A percentile compares a stretch with the other conserved stretches of the same genome.
phyloP scores from a whole-genome alignment of 2,113 vertebrate genomes.

The Syngnathus scovelli region DNA sequence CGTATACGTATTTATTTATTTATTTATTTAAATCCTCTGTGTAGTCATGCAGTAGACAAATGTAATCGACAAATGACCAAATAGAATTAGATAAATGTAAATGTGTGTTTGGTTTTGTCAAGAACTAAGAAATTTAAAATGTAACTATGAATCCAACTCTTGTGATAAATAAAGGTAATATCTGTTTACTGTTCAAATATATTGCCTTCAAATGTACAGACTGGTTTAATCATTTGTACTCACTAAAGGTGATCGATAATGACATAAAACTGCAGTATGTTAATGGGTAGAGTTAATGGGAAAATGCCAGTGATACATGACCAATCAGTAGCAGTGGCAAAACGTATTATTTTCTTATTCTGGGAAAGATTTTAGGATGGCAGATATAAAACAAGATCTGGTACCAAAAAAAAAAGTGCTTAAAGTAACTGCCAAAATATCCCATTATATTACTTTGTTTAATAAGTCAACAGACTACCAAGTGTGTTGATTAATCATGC shows the following conservation, averaged over 20 bases:
- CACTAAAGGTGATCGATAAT: slow-evolving; percentile 2
- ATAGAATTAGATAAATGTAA: slow-evolving; percentile 17
- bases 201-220: slow-evolving; percentile 5
- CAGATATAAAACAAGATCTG: not conserved
- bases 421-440: slow-evolving; percentile 7
- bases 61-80: slow-evolving; percentile 8
- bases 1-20: not conserved
- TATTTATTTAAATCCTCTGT: not conserved
- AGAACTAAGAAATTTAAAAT: slow-evolving; percentile 32
- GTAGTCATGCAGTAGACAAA: not conserved
- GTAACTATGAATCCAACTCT: slow-evolving; percentile 22
- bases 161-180: slow-evolving; percentile 12
- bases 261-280: slow-evolving; percentile 16
- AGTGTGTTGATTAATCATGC: slow-evolving; percentile 24
- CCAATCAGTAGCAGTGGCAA: slow-evolving; percentile 10
- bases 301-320: slow-evolving; percentile 13
- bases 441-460: slow-evolving; percentile 10
- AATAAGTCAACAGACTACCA: slow-evolving; percentile 5
- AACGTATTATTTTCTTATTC: slow-evolving; percentile 25
- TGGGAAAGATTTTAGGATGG: not conserved
- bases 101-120: slow-evolving; percentile 17
- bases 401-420: not conserved
- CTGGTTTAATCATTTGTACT: slow-evolving; percentile 7
- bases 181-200: slow-evolving; percentile 18
- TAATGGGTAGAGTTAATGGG: slow-evolving; percentile 14